Evolutionary conservation across 2,888 invertebrate genomes (phyloP), one percentile per base, ranked within the genome.

Genomic region (Cryptocephalus moraei): DNA sequence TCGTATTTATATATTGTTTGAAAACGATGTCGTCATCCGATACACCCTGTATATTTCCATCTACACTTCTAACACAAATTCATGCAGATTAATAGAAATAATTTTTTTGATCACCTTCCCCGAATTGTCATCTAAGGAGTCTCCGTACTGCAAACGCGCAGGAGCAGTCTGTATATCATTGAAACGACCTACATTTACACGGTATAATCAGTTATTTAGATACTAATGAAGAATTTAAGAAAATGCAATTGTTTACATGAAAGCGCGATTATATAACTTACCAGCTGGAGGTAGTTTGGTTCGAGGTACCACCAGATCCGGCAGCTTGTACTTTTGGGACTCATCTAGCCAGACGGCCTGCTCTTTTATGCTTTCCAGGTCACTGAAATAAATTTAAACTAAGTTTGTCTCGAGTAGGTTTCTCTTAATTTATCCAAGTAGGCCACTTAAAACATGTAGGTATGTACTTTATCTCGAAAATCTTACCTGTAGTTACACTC

Each of bases 291-390:
- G 88, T 44, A 89, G 69, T 62, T 81, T 81, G 1, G 83, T 82
- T 50, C 80, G 74, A 33, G 77, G 75, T 39, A 81, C 72, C 8
- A 75, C 66, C 44, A 85, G 62, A 50, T 84, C 83, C 0, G 89
- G 89, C 46, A 90, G 63, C 60, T 76, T 75, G 81, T 85, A 89
- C 45, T 74, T 73, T 58, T 82, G 79, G 1, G 76, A 70, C 48
- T 88, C 86, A 49, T 88, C 88, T 61, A 84, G 81, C 87, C 87
- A 90, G 40, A 76, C 63, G 0, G 85, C 79, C 51, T 81, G 78
- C 44, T 76, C 72, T 63, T 82, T 81, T 22, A 90, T 77, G 43
- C 72, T 69, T 47, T 87, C 86, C 36, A 87, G 66, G 67, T 87
- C 82, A 66, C 81, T 80, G 45, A 60, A 46, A 47, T n/a, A 2